Evolutionary conservation across 2,113 vertebrate species (phyloP).

Genomic region (Ramphastos sulfuratus): DNA sequence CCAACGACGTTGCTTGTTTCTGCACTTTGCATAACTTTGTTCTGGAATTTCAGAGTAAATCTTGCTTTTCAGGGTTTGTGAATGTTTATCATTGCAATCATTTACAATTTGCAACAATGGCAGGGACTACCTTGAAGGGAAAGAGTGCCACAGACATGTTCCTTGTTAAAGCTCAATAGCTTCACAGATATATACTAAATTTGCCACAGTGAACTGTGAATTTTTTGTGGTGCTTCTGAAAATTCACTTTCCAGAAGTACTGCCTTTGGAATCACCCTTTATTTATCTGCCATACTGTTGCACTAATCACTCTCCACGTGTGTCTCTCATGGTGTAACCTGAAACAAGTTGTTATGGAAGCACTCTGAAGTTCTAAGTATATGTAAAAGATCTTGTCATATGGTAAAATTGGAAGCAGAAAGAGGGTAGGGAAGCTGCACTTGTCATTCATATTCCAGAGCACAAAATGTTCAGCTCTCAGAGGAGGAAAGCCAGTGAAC

Average conservation of each 20-base stretch:
- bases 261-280: neutral
- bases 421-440: neutral
- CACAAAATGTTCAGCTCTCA: neutral
- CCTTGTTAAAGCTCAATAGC: neutral
- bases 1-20: neutral
- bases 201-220: neutral
- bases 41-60: neutral
- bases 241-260: neutral
- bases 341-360: neutral
- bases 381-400: neutral
- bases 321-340: neutral
- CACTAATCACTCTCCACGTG: neutral
- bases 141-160: neutral
- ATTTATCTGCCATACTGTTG: neutral
- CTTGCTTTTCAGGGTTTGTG: neutral
- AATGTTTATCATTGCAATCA: neutral
- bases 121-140: neutral
- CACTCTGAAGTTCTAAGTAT: neutral
- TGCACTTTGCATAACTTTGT: neutral
- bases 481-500: slow-evolving; percentile 19
- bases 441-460: slow-evolving; percentile 21
- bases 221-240: neutral
- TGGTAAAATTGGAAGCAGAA: neutral
- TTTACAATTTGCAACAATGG: neutral
- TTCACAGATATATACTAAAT: neutral